Conservation (phyloP, 2,888 invertebrate species). For the Lepidochitona cinerea region DNA sequence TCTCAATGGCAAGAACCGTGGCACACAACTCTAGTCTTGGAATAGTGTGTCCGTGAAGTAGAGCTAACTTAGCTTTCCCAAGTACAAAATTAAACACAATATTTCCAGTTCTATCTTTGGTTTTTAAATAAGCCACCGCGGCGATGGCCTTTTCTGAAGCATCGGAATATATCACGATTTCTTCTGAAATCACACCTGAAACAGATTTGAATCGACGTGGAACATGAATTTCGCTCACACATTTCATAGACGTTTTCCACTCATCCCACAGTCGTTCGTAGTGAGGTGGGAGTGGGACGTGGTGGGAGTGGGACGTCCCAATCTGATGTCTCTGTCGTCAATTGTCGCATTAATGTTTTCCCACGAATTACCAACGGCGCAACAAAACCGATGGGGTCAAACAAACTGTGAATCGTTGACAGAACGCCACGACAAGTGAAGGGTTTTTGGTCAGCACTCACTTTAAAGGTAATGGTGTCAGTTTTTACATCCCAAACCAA, state of each 20-base stretch:
- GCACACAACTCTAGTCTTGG: conserved; percentile 18
- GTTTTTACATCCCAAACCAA: conserved; percentile 11
- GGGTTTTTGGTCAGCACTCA: no score
- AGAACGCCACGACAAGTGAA: conserved; percentile 28
- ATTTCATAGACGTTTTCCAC: conserved; percentile 28
- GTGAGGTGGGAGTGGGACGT: conserved; percentile 28
- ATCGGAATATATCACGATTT: not conserved
- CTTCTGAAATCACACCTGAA: no score
- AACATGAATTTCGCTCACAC: conserved; percentile 18
- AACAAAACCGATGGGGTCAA: conserved; percentile 37
- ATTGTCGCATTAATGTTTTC: conserved; percentile 31
- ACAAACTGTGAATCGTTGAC: conserved; percentile 32
- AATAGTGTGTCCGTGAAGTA: conserved; percentile 3
- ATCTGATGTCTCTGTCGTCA: conserved; percentile 21
- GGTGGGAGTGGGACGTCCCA: no score
- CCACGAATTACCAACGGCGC: conserved; percentile 27
- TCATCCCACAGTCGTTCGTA: conserved; percentile 16
- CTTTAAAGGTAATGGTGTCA: conserved; percentile 30
- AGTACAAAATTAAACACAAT: not conserved
- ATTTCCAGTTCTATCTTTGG: not conserved
- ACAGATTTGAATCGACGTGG: not conserved
- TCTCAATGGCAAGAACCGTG: conserved; percentile 12
- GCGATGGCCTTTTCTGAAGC: conserved; percentile 11
- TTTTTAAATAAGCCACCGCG: conserved; percentile 9
- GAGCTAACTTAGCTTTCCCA: conserved; percentile 14